These are phyloP conservation scores for Cryptotis parvus DNA, from an alignment of 2,113 vertebrate species.

Conservation along the genomic window DNA sequence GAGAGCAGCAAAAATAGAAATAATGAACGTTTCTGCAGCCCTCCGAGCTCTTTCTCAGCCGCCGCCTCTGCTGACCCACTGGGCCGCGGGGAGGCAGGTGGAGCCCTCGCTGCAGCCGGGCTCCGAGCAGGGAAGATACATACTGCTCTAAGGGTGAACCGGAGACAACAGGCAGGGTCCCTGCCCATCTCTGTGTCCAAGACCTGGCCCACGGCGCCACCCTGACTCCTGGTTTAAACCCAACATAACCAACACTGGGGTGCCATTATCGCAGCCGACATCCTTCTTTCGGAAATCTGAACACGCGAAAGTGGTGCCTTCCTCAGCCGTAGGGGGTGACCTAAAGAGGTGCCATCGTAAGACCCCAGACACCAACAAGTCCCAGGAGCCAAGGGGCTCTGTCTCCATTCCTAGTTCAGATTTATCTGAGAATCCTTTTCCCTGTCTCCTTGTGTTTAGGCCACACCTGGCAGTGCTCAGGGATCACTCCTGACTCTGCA, in stretches of 20 bases:
- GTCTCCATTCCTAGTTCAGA: no score
- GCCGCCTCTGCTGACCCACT: not conserved
- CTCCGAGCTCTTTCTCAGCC: not conserved
- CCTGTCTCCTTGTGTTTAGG: no score
- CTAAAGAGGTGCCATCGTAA: not conserved
- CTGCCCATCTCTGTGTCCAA: not conserved
- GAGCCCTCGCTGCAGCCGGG: not conserved
- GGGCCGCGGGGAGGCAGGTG: not conserved
- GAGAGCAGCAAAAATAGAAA: conserved; percentile 62
- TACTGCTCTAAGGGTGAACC: no score
- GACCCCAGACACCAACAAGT: not conserved
- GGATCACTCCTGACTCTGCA: no score
- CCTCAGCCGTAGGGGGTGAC: no score
- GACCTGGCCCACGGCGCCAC: not conserved
- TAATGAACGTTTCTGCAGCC: conserved; percentile 45
- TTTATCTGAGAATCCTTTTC: no score
- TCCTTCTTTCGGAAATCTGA: conserved; percentile 5
- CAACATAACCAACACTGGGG: not conserved
- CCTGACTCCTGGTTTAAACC: not conserved
- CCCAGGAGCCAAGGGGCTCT: not conserved
- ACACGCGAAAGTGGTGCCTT: not conserved
- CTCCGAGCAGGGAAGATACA: not conserved
- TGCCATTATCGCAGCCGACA: not conserved
- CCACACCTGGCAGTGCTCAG: no score
- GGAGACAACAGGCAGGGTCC: not conserved